These are phyloP conservation scores for Furcifer pardalis DNA, from an alignment of 2,797 vertebrate genomes.

Conservation along the genomic window DNA sequence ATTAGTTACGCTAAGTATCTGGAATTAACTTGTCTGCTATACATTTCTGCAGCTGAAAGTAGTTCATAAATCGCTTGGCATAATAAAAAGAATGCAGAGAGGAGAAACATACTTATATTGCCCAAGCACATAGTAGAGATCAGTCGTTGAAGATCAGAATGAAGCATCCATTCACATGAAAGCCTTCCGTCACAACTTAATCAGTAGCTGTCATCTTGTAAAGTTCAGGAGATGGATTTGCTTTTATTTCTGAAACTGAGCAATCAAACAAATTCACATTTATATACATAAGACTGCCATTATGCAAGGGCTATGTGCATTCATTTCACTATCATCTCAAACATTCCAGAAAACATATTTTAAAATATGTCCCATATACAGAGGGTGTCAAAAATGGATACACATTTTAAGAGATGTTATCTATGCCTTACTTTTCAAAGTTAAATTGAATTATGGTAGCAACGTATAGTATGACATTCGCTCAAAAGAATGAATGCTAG, in stretches of 20 bases:
- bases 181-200: conserved; percentile 37
- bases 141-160: conserved; percentile 34
- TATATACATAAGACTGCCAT: conserved; percentile 13
- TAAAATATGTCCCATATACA: conserved; percentile 18
- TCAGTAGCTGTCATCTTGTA: conserved; percentile 31
- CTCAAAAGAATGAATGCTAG: too few relatives aligned
- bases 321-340: conserved; percentile 8
- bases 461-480: too few relatives aligned
- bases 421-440: too few relatives aligned
- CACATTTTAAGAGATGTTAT: too few relatives aligned
- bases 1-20: conserved; percentile 9
- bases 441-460: too few relatives aligned
- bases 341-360: conserved; percentile 21
- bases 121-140: conserved; percentile 16
- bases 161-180: conserved; percentile 17
- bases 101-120: conserved; percentile 6
- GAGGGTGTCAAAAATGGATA: too few relatives aligned
- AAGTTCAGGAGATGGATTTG: conserved; percentile 34
- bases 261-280: conserved; percentile 30
- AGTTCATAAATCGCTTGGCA: conserved; percentile 8
- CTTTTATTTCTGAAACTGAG: conserved; percentile 30
- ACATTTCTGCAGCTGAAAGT: conserved; percentile 18
- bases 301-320: conserved; percentile 10
- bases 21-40: conserved; percentile 13
- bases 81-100: background rate